phyloP scores from a whole-genome alignment of 2,797 vertebrate genomes.

The Rhincodon typus region DNA sequence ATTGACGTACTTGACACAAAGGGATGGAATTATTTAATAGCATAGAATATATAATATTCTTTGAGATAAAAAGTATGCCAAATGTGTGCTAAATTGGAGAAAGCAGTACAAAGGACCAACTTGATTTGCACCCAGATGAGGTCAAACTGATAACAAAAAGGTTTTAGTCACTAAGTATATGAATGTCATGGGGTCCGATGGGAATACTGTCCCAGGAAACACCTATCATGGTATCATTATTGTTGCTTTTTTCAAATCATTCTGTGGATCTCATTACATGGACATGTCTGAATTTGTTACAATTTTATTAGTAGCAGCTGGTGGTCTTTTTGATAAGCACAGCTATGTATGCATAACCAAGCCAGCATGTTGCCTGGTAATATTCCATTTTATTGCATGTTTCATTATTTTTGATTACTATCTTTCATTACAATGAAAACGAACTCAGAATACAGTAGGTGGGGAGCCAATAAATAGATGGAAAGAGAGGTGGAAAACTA shows the following conservation, averaged over 20 bases:
- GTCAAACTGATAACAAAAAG: not conserved
- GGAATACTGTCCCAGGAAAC: not conserved
- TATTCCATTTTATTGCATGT: not conserved
- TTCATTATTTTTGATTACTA: not conserved
- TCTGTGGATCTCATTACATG: not conserved
- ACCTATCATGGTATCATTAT: not conserved
- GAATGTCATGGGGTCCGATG: not conserved
- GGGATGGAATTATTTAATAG: not conserved
- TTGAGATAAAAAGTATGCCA: not conserved
- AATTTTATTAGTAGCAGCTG: not conserved
- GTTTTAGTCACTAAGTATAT: not conserved
- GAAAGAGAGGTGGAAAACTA: not conserved
- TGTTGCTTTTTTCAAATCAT: not conserved
- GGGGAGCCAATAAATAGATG: not conserved
- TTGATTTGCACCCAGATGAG: not conserved
- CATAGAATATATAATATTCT: not conserved
- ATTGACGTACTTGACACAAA: not conserved
- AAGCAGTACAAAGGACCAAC: not conserved
- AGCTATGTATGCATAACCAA: not conserved
- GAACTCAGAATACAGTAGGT: not conserved
- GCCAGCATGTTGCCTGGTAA: not conserved
- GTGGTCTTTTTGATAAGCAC: not conserved
- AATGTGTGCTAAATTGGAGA: not conserved
- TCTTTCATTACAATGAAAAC: not conserved
- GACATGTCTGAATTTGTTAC: not conserved